Conservation (phyloP, 2,888 invertebrate genomes). For the Leucania comma region DNA sequence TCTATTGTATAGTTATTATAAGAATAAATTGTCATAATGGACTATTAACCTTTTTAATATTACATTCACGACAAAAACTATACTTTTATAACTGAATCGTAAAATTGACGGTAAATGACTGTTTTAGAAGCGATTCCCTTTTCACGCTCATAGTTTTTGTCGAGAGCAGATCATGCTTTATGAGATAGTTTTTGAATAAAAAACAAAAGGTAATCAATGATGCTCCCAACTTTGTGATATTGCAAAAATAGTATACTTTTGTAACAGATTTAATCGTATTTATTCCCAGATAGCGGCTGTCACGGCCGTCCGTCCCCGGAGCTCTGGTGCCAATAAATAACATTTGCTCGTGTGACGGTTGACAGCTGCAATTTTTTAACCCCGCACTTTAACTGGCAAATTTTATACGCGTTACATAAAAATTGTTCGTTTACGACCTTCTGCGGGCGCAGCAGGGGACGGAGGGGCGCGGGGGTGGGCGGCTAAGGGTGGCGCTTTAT, state of each 20-base stretch:
- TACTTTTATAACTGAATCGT: slow-evolving; percentile 54
- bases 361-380: slow-evolving; percentile 69
- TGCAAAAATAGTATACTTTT: slow-evolving; percentile 9
- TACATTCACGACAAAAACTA: slow-evolving; percentile 45
- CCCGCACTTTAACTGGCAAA: slow-evolving; percentile 57
- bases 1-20: slow-evolving; percentile 53
- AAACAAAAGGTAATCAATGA: slow-evolving; percentile 6
- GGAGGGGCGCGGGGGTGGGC: background rate
- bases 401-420: slow-evolving; percentile 66
- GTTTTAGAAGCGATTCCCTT: slow-evolving; percentile 30
- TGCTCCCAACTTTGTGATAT: background rate
- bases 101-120: slow-evolving; percentile 45
- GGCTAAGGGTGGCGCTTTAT: slow-evolving; percentile 66
- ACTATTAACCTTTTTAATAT: slow-evolving; percentile 62
- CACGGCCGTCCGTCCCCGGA: background rate
- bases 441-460: slow-evolving; percentile 27
- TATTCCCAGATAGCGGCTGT: slow-evolving; percentile 32
- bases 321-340: slow-evolving; percentile 40
- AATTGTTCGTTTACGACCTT: slow-evolving; percentile 61
- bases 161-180: background rate
- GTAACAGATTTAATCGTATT: slow-evolving; percentile 16
- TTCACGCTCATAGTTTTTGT: slow-evolving; percentile 22
- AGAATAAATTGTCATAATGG: slow-evolving; percentile 54
- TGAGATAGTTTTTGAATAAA: background rate
- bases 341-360: slow-evolving; percentile 54